Base-by-base conservation (phyloP, 2,113 vertebrate genomes). In the Malurus elegans region DNA sequence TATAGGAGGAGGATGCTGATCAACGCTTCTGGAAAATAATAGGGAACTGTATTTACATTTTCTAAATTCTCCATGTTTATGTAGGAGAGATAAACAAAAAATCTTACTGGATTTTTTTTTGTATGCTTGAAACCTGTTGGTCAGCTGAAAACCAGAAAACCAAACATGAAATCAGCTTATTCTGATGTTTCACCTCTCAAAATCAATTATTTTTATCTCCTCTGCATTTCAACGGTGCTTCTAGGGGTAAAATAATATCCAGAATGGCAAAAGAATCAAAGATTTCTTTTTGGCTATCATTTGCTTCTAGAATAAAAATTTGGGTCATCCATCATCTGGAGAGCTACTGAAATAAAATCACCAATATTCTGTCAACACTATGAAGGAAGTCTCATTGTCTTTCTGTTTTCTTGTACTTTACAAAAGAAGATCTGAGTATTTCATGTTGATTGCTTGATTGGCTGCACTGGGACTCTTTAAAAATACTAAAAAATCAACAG, bases 401-500 rank as follows among this genome's bases (percentile, higher is more conserved):
- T 97, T 97, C 92, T 97, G 91, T 97, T 97, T 98, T 97, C 97
- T 96, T 97, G 69, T 96, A 96, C 86, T 98, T 98, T 98, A 97
- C 97, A 96, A 88, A 92, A 97, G 86, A 96, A 96, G 93, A 97
- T 97, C 96, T 96, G 96, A 98, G 98, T 98, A 98, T 98, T 98
- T 98, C 98, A 98, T 97, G 97, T 98, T 98, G 98, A 98, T 98
- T 98, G 98, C 95, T 98, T 98, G 98, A 98, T 98, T 98, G 98
- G 98, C 97, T 98, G 98, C 98, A 97, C 91, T 98, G 98, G 98
- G 98, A 98, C 98, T 98, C 97, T 98, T 98, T 98, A 98, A 98
- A 98, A 97, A 98, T 97, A 97, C 96, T 97, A 97, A 98, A 98
- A 98, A 98, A 97, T 98, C 97, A 97, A 97, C 95, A 98, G 96